A percentile compares a stretch with the other conserved stretches of the same genome.
phyloP scores from a whole-genome alignment of 1,140 invertebrate species.

The Drosophila leontia region DNA sequence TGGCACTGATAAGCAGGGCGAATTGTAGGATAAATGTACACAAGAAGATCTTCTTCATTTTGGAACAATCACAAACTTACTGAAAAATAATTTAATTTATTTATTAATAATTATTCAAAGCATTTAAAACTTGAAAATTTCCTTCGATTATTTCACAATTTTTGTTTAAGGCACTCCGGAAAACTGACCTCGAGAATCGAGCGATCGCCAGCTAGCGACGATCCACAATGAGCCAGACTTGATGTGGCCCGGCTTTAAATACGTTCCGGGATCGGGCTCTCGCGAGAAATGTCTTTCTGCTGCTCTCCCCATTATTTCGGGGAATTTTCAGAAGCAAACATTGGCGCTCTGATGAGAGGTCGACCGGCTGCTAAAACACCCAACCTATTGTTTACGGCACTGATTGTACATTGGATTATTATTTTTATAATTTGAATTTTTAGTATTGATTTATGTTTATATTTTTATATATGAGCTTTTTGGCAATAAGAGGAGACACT shows the following conservation, averaged over 20 bases:
- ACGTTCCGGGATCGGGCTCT: conserved; percentile 21
- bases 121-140: not conserved
- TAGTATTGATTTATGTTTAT: not conserved
- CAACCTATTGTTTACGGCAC: conserved; percentile 7
- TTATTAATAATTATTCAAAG: not conserved
- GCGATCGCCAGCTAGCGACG: conserved; percentile 20
- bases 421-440: not conserved
- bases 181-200: conserved; percentile 20
- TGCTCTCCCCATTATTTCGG: conserved; percentile 13
- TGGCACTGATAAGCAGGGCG: conserved; percentile 50
- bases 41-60: conserved; percentile 51
- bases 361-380: not conserved
- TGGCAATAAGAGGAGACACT: too few species aligned
- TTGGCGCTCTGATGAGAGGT: not conserved
- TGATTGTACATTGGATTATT: not conserved
- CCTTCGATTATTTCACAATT: conserved; percentile 4
- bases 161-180: not conserved
- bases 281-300: not conserved
- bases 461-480: not conserved
- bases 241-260: conserved; percentile 45
- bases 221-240: conserved; percentile 58
- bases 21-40: conserved; percentile 48
- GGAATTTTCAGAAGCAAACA: conserved; percentile 43
- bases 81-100: conserved; percentile 1
- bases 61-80: conserved; percentile 11